Conservation (phyloP, 1,140 invertebrate genomes). For the Tribolium madens region DNA sequence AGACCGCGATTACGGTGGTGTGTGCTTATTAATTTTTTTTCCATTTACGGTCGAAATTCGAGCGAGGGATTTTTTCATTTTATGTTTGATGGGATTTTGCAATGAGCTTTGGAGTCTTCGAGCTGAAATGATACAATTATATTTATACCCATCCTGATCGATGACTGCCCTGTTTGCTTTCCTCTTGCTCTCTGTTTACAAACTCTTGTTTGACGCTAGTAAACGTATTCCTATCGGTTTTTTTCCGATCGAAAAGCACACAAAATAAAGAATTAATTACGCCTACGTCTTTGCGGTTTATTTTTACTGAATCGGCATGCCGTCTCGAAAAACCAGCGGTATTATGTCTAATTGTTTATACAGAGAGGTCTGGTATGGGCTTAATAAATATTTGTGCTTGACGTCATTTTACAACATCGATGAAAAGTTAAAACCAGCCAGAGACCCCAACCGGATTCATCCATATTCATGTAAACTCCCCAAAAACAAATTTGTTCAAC, state of each 20-base stretch:
- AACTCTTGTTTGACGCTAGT: neutral
- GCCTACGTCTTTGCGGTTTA: neutral
- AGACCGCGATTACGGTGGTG: neutral
- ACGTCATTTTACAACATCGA: slow-evolving; percentile 25
- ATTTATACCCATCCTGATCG: neutral
- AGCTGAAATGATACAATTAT: neutral
- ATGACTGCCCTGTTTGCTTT: neutral
- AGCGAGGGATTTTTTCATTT: neutral
- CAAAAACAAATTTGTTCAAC: slow-evolving; percentile 22
- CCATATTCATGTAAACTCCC: slow-evolving; percentile 17
- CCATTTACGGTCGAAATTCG: neutral
- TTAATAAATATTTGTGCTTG: slow-evolving; percentile 24
- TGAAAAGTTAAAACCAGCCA: neutral
- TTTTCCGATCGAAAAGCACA: neutral
- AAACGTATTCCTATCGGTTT: neutral
- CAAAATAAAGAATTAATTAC: neutral
- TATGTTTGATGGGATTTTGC: neutral
- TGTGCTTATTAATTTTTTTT: neutral
- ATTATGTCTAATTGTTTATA: slow-evolving; percentile 14
- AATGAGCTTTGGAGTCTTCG: neutral
- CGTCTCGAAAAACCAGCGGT: neutral
- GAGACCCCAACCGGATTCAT: slow-evolving; percentile 4
- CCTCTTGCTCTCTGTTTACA: neutral
- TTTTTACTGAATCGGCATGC: neutral
- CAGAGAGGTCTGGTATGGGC: slow-evolving; percentile 18